phyloP scores from a whole-genome alignment of 2,888 invertebrate genomes.

The Epistrophella euchroma region DNA sequence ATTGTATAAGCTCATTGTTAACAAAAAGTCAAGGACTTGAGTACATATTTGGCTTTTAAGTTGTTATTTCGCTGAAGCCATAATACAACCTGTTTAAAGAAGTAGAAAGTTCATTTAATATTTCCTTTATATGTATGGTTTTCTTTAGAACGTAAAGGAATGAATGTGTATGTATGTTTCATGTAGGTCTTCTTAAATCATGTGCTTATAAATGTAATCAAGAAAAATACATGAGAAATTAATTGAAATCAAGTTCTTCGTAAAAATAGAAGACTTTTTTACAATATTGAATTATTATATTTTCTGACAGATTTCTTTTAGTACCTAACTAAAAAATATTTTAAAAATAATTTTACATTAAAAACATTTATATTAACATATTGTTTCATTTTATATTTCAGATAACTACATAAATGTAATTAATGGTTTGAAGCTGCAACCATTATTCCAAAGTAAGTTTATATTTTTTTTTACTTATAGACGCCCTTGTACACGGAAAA shows the following conservation, averaged over 20 bases:
- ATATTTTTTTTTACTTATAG: not conserved
- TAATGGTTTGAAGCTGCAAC: not conserved
- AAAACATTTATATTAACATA: not conserved
- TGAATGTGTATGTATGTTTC: too few relatives aligned
- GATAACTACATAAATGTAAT: not conserved
- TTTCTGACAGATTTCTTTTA: too few relatives aligned
- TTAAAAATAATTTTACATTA: too few relatives aligned
- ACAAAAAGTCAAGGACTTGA: conserved; percentile 7
- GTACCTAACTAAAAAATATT: too few relatives aligned
- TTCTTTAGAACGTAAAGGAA: not conserved
- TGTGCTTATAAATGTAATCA: too few relatives aligned
- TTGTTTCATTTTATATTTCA: not conserved
- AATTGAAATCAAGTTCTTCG: too few relatives aligned
- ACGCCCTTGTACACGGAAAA: too few relatives aligned
- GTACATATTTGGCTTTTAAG: not conserved
- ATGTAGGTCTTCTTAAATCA: too few relatives aligned
- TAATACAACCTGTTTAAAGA: not conserved
- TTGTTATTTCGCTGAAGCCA: not conserved
- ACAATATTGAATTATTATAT: too few relatives aligned
- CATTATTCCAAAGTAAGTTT: not conserved
- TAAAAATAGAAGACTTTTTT: too few relatives aligned
- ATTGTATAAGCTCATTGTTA: not conserved
- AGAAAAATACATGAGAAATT: too few relatives aligned
- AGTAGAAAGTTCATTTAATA: not conserved
- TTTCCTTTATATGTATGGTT: not conserved